Conservation (phyloP, 2,888 invertebrate genomes). For the Seira musarum region DNA sequence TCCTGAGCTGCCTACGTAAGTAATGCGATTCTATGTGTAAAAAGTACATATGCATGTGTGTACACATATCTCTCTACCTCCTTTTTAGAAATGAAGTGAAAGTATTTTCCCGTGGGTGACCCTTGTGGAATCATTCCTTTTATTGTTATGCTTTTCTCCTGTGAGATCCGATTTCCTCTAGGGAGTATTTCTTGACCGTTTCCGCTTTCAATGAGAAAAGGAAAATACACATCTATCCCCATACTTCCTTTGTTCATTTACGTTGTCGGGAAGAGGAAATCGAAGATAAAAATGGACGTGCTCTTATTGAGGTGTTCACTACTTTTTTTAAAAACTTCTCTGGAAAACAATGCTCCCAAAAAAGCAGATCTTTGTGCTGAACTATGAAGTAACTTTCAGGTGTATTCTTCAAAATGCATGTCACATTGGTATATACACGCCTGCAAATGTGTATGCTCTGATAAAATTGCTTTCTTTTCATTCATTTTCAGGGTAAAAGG, state of each 20-base stretch:
- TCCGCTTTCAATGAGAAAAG: conserved; percentile 67
- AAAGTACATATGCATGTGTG: background rate
- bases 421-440: conserved; percentile 18
- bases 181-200: conserved; percentile 70
- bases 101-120: conserved; percentile 34
- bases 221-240: conserved; percentile 62
- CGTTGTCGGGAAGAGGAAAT: no score
- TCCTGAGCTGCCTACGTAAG: background rate
- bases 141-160: conserved; percentile 38
- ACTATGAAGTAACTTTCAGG: no score
- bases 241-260: background rate
- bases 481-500: conserved; percentile 77
- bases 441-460: conserved; percentile 28
- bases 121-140: conserved; percentile 68
- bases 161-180: conserved; percentile 58
- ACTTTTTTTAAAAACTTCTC: no score
- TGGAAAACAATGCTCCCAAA: no score
- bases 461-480: conserved; percentile 60
- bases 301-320: no score
- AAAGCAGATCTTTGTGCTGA: no score
- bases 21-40: conserved; percentile 11
- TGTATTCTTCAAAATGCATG: background rate
- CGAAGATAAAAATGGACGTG: no score
- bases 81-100: background rate
- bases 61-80: background rate